phyloP scores from a whole-genome alignment of 2,888 invertebrate species.

The Sepiola atlantica region DNA sequence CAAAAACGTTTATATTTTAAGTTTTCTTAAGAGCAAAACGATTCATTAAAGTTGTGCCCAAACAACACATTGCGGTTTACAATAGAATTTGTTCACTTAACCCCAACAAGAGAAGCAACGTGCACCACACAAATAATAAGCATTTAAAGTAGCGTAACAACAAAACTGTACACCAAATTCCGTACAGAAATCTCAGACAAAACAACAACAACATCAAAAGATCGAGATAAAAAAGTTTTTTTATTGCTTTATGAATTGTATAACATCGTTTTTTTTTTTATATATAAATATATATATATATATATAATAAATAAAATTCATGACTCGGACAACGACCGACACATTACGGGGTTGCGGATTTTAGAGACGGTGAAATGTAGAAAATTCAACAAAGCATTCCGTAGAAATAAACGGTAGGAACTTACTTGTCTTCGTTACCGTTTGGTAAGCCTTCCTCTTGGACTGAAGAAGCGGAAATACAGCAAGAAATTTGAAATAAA shows the following conservation, averaged over 20 bases:
- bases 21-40: no score
- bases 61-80: not conserved
- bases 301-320: not conserved
- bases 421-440: constrained; percentile 14
- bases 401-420: not conserved
- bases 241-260: not conserved
- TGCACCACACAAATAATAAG: not conserved
- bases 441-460: not conserved
- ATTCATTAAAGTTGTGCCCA: no score
- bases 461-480: constrained; percentile 32
- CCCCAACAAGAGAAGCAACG: not conserved
- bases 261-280: not conserved
- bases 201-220: not conserved
- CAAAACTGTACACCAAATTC: not conserved
- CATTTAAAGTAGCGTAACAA: not conserved
- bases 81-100: not conserved
- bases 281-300: not conserved
- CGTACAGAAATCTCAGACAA: not conserved
- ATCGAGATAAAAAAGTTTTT: not conserved
- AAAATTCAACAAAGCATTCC: not conserved
- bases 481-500: not conserved
- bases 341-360: not conserved
- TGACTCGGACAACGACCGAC: not conserved
- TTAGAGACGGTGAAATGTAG: not conserved
- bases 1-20: no score